Evolutionary conservation across 2,888 invertebrate species (phyloP).

Genomic region (Yponomeuta malinellus): DNA sequence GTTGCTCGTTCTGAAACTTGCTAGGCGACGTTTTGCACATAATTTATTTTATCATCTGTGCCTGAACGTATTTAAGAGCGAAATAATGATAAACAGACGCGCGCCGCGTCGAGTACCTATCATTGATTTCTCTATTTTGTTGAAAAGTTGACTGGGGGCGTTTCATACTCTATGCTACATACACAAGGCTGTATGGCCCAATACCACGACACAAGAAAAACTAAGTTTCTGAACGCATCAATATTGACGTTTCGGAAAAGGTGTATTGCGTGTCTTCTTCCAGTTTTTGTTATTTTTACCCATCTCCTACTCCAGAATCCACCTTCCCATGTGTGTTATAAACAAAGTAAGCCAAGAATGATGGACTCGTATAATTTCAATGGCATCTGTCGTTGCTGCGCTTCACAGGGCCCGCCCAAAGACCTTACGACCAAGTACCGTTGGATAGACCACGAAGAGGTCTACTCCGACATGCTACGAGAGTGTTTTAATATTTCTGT

Average conservation of each 20-base stretch:
- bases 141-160: too few species aligned
- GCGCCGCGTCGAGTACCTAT: too few species aligned
- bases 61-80: background rate
- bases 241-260: background rate
- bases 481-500: conserved; percentile 64
- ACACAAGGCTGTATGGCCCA: background rate
- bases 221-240: background rate
- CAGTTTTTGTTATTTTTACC: background rate
- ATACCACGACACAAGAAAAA: background rate
- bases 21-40: background rate
- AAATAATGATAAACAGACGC: too few species aligned
- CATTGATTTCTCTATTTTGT: too few species aligned
- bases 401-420: conserved; percentile 61
- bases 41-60: background rate
- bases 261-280: background rate
- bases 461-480: conserved; percentile 60
- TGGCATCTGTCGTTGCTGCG: conserved; percentile 66
- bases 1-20: background rate
- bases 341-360: conserved; percentile 17
- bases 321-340: background rate
- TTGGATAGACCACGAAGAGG: conserved; percentile 66
- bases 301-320: background rate
- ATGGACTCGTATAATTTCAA: conserved; percentile 49
- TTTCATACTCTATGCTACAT: too few species aligned
- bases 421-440: conserved; percentile 52